Evolutionary conservation across 2,888 invertebrate species (phyloP).

Genomic region (Callyntrura guangdongensis): DNA sequence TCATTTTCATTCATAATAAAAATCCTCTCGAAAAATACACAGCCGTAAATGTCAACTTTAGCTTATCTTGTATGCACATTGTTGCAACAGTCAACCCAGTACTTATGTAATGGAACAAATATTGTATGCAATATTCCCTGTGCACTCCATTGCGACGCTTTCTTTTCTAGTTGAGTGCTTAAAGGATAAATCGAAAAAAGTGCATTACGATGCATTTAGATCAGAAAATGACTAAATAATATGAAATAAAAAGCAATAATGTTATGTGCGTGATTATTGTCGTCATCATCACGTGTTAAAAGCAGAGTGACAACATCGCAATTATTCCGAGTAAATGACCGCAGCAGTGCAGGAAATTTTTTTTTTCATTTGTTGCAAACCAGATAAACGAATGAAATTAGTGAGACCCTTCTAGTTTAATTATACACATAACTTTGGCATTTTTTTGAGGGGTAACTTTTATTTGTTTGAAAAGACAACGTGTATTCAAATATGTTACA

Average conservation of each 20-base stretch:
- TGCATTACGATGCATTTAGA: not conserved
- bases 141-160: too few species aligned
- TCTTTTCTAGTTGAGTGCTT: too few species aligned
- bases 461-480: not conserved
- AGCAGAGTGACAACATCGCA: too few species aligned
- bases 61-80: conserved; percentile 18
- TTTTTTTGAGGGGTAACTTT: not conserved
- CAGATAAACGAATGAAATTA: not conserved
- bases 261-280: too few species aligned
- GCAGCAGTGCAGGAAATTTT: not conserved
- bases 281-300: too few species aligned
- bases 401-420: not conserved
- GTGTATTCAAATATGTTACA: not conserved
- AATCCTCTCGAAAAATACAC: not conserved
- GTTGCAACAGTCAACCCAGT: not conserved
- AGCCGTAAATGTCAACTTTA: conserved; percentile 7
- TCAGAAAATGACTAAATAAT: conserved; percentile 1
- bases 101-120: too few species aligned
- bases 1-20: not conserved
- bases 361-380: not conserved
- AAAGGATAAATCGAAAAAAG: not conserved
- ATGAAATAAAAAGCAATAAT: not conserved
- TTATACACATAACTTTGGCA: not conserved
- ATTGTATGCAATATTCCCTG: too few species aligned
- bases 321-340: not conserved